These are phyloP conservation scores for Cyphomyrus plagiostoma DNA, from an alignment of 2,113 vertebrate genomes.

Conservation along the genomic window DNA sequence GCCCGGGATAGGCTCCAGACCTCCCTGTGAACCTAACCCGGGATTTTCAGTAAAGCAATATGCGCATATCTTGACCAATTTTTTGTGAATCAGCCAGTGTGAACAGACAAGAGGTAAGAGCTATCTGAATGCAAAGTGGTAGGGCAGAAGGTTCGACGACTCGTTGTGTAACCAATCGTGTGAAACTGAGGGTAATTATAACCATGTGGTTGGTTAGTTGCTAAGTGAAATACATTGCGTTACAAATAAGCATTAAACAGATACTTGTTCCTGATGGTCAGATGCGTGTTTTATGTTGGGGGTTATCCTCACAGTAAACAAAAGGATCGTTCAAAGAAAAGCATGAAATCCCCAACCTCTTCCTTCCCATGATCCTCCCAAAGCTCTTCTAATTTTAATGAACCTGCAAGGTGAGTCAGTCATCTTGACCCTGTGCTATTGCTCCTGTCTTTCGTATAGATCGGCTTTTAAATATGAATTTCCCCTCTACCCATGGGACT, in stretches of 20 bases:
- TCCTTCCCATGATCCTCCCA: neutral
- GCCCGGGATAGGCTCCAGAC: neutral
- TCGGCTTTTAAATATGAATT: conserved; percentile 34
- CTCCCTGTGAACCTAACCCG: neutral
- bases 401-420: neutral
- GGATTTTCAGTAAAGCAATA: neutral
- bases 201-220: neutral
- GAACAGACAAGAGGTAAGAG: neutral
- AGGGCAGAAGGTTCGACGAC: neutral
- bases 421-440: neutral
- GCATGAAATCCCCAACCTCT: neutral
- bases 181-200: neutral
- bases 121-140: neutral
- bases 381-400: neutral
- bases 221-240: neutral
- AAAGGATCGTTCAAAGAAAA: neutral
- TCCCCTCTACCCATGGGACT: conserved; percentile 24
- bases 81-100: neutral
- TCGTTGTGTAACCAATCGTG: neutral
- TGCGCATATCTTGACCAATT: neutral
- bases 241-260: neutral
- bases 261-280: neutral
- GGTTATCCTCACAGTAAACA: neutral
- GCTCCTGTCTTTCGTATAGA: neutral
- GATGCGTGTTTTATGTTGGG: neutral